phyloP scores from a whole-genome alignment of 1,140 invertebrate species.

The Neodiprion virginianus region DNA sequence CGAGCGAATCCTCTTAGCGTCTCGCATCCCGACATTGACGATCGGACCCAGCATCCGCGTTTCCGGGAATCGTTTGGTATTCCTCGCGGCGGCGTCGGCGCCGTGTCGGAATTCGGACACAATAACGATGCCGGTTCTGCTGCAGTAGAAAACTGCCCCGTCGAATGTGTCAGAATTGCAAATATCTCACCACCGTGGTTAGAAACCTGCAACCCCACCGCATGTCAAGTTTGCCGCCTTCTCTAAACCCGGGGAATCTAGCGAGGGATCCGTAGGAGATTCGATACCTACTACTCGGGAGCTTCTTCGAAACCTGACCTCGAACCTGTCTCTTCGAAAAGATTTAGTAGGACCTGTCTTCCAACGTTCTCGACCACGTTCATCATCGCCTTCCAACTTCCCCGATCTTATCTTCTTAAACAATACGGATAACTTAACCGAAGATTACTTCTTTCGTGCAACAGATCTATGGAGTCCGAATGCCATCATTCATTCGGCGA shows the following conservation, averaged over 20 bases:
- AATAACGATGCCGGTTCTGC: neutral
- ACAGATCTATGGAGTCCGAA: too few species aligned
- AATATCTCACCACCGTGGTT: slow-evolving; percentile 32
- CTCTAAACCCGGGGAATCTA: neutral
- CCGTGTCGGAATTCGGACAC: neutral
- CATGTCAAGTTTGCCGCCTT: neutral
- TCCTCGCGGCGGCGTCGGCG: neutral
- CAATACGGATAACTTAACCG: too few species aligned
- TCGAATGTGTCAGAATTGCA: slow-evolving; percentile 46
- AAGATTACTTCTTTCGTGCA: too few species aligned
- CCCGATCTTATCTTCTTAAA: too few species aligned
- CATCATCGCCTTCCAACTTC: too few species aligned
- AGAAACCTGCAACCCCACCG: neutral
- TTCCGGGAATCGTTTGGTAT: slow-evolving; percentile 15
- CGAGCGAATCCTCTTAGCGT: slow-evolving; percentile 16
- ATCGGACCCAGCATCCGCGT: neutral
- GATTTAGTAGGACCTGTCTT: too few species aligned
- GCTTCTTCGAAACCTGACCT: neutral
- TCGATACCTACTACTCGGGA: neutral
- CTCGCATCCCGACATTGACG: slow-evolving; percentile 11
- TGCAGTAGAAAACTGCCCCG: neutral
- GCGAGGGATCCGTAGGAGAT: neutral
- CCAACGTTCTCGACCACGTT: too few species aligned
- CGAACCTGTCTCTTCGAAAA: too few species aligned
- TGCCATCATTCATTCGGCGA: too few species aligned